These are phyloP conservation scores for Meriones psammophilus DNA, from an alignment of 2,797 vertebrate genomes.

Conservation along the genomic window DNA sequence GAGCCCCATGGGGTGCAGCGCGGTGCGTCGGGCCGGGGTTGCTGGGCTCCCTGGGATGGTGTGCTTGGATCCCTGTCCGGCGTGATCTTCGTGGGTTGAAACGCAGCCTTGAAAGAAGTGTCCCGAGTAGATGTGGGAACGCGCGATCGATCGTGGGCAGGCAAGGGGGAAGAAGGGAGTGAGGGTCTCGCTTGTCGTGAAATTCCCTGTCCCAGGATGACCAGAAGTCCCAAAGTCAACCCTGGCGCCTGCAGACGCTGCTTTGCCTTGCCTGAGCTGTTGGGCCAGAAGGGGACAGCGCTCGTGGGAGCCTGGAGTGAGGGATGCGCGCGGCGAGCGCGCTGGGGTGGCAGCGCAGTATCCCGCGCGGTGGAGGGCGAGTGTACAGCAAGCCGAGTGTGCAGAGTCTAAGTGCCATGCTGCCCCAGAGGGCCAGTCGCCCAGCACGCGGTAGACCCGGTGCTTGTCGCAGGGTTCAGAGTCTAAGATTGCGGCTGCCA, in stretches of 20 bases:
- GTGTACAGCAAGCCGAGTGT: not conserved
- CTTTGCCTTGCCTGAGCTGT: not conserved
- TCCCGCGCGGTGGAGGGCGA: not conserved
- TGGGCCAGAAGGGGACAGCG: slow-evolving; percentile 18
- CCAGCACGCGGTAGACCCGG: not conserved
- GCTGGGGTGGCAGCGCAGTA: not conserved
- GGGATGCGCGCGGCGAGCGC: slow-evolving; percentile 61
- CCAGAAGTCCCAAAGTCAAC: not conserved
- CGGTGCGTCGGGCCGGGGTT: slow-evolving; percentile 79
- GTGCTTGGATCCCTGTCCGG: slow-evolving; percentile 65
- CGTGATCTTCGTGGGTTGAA: slow-evolving; percentile 58
- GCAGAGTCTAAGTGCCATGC: not conserved
- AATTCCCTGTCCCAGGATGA: not conserved
- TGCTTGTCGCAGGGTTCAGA: not conserved
- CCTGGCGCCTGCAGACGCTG: not conserved
- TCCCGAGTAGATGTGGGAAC: slow-evolving; percentile 56
- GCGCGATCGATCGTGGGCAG: slow-evolving; percentile 51
- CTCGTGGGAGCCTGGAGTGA: slow-evolving; percentile 10
- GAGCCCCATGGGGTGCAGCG: slow-evolving; percentile 83
- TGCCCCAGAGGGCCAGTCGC: not conserved
- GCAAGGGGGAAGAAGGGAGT: not conserved
- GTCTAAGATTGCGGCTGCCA: not conserved
- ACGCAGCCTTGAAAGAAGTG: slow-evolving; percentile 80
- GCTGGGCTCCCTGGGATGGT: slow-evolving; percentile 70
- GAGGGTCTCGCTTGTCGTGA: not conserved